Base-by-base conservation (phyloP, 2,113 vertebrate species). In the Hassar affinis region DNA sequence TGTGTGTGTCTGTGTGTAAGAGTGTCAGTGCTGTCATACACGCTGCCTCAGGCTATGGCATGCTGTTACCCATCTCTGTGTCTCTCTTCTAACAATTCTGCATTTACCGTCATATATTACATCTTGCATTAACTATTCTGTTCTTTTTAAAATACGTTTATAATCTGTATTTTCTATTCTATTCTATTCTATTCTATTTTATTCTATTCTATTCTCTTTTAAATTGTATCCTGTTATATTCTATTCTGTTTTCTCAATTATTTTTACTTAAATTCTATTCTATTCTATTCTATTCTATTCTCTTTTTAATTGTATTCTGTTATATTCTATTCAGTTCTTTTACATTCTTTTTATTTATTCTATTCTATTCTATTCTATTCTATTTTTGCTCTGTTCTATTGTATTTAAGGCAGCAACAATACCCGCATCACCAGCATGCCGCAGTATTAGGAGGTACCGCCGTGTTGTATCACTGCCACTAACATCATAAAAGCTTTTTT, bases 41-140 rank as follows among this genome's bases (percentile, higher is more conserved):
- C 52, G 45, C 51, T 51, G 66, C 80, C 80, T 81, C 15, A 72
- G 51, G 80, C 51, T 45, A 71, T 56, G 52, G 4, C 52, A 71
- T 72, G 49, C 79, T 81, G 66, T 25, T 33, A 47, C 66, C 52
- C n/a, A 14, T 77, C 52, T 42, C 8, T 54, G 1, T 49, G 8
- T 71, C 20, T 71, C 22, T n/a, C 20, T 42, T 22, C 38, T 45
- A 45, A 27, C 11, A 47, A 47, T 7, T n/a, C 35, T 42, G 18
- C 35, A 22, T 42, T 69, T 25, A 69, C 35, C 10, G n/a, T 47
- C 22, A 72, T 72, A 22, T 7, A 11, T n/a, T 71, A 14, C 68
- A 47, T 71, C 4, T 2, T 69, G 66, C 18, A 45, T n/a, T 22
- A 10, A 1, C 22, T 71, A 71, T 71, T 69, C 35, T 22, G 5